A percentile compares a stretch with the other conserved stretches of the same genome.
Conservation (phyloP, 2,113 vertebrate species). For the Nematolebias whitei region DNA sequence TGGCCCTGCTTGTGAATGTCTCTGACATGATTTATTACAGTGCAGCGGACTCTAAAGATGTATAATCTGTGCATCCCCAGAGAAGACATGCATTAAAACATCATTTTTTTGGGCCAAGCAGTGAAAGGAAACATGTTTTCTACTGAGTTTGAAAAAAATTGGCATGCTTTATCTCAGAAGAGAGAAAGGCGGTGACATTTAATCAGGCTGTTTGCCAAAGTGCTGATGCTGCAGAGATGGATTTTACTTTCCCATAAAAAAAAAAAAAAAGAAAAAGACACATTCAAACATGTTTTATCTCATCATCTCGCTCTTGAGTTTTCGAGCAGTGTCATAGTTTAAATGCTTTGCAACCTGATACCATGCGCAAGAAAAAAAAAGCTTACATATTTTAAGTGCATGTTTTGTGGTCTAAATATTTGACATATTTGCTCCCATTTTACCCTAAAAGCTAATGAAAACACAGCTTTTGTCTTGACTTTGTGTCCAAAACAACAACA, state of each 20-base stretch:
- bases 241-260: background rate
- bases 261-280: constrained; percentile 2
- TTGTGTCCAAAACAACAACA: background rate
- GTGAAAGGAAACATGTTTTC: background rate
- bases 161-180: background rate
- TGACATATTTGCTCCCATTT: too few species aligned
- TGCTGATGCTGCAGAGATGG: background rate
- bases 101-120: background rate
- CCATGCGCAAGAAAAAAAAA: background rate
- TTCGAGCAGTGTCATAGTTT: background rate
- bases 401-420: too few species aligned
- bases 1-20: too few species aligned
- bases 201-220: background rate
- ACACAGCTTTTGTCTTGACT: background rate
- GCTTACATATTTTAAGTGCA: background rate
- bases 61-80: background rate
- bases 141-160: background rate
- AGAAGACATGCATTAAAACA: background rate
- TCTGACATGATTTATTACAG: background rate
- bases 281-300: constrained; percentile 10
- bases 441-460: background rate
- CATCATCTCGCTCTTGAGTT: background rate
- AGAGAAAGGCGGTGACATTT: background rate
- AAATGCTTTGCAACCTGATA: background rate
- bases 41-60: background rate